These are phyloP conservation scores for Rhegmatorhina hoffmannsi DNA, from an alignment of 2,113 vertebrate genomes.

Conservation along the genomic window DNA sequence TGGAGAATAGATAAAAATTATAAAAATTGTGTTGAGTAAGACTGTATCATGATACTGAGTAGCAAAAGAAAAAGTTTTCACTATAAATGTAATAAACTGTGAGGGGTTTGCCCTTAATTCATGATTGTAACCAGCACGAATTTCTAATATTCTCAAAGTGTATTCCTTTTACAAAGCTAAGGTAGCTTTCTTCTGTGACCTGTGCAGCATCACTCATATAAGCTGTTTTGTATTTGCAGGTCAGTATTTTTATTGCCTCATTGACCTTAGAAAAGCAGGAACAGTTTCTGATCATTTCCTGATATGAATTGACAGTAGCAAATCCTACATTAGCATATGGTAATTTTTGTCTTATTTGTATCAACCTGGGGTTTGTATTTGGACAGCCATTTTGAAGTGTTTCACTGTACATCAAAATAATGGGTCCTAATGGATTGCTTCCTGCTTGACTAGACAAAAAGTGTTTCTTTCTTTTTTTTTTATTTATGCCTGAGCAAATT, in stretches of 20 bases:
- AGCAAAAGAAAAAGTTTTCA: not conserved
- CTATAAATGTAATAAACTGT: not conserved
- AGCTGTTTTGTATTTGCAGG: not conserved
- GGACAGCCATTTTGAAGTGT: constrained; percentile 52
- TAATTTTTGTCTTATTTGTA: constrained; percentile 8
- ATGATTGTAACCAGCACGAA: not conserved
- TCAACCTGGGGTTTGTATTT: constrained; percentile 48
- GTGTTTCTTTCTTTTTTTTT: not conserved
- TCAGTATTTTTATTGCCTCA: constrained; percentile 3
- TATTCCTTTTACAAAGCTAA: not conserved
- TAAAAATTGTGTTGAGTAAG: not conserved
- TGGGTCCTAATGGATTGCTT: constrained; percentile 44
- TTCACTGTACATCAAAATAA: constrained; percentile 36
- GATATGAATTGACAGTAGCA: constrained; percentile 15
- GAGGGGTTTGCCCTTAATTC: not conserved
- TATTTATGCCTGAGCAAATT: not conserved
- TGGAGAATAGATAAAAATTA: not conserved
- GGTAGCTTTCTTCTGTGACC: constrained; percentile 14
- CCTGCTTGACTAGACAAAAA: constrained; percentile 29
- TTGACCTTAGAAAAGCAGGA: constrained; percentile 39
- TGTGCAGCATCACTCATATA: not conserved
- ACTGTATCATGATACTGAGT: not conserved
- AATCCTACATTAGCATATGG: not conserved
- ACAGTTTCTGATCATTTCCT: constrained; percentile 20
- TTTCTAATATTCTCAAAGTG: not conserved